These are phyloP conservation scores for Dolichallabes microphthalmus DNA, from an alignment of 2,113 vertebrate species.

Conservation along the genomic window DNA sequence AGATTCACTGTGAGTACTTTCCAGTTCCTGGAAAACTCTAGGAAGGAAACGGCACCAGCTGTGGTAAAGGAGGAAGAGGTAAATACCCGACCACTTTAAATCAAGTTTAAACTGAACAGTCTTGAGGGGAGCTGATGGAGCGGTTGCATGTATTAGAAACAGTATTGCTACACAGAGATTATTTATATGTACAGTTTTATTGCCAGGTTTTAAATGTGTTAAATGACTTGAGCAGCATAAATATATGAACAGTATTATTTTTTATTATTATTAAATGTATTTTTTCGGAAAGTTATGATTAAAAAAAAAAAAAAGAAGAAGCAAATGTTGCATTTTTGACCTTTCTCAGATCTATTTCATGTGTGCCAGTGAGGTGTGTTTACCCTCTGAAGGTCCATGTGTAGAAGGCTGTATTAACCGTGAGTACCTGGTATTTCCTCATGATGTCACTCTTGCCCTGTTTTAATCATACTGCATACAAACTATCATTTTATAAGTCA, in stretches of 20 bases:
- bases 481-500: no score
- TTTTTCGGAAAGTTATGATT: not conserved
- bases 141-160: not conserved
- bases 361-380: slow-evolving; percentile 78
- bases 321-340: not conserved
- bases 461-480: not conserved
- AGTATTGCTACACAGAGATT: not conserved
- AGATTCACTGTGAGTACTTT: slow-evolving; percentile 74
- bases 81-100: slow-evolving; percentile 1
- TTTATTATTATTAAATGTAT: not conserved
- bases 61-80: slow-evolving; percentile 65
- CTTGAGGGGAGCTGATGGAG: not conserved
- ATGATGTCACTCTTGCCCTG: not conserved
- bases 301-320: no score
- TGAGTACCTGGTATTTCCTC: slow-evolving; percentile 23
- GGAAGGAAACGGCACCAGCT: not conserved
- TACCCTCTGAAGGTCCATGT: slow-evolving; percentile 68
- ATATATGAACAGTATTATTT: not conserved
- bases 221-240: not conserved
- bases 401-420: slow-evolving; percentile 73
- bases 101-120: not conserved
- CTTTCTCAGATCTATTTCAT: slow-evolving; percentile 74
- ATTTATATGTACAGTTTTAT: not conserved
- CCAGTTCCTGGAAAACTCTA: slow-evolving; percentile 65
- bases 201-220: not conserved